phyloP scores from a whole-genome alignment of 2,888 invertebrate species.

The Ornithoptera priamus region DNA sequence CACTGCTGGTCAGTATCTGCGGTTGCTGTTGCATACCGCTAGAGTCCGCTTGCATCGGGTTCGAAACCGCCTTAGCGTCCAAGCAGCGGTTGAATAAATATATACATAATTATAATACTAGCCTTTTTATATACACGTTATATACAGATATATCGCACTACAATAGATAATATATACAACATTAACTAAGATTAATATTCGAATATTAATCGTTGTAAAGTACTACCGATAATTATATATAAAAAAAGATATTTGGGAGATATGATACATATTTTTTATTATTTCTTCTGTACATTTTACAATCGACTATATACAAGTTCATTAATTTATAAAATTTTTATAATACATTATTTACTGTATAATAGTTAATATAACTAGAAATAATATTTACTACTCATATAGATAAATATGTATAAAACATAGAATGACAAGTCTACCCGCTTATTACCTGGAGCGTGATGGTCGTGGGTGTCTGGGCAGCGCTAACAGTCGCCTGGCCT shows the following conservation, averaged over 20 bases:
- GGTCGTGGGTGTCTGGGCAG: slow-evolving; percentile 56
- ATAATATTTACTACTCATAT: background rate
- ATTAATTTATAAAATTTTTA: background rate
- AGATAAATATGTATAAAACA: background rate
- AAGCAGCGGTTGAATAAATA: slow-evolving; percentile 50
- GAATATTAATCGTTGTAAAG: too few relatives aligned
- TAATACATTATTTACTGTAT: background rate
- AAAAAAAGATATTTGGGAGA: too few relatives aligned
- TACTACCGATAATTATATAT: too few relatives aligned
- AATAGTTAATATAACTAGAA: background rate
- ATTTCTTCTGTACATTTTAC: background rate
- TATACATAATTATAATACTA: slow-evolving; percentile 24
- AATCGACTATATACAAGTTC: background rate
- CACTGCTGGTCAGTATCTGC: slow-evolving; percentile 87
- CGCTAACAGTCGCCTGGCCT: slow-evolving; percentile 50
- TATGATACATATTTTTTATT: too few relatives aligned
- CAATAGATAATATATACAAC: background rate
- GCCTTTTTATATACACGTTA: slow-evolving; percentile 17
- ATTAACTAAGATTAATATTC: background rate
- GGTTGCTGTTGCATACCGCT: slow-evolving; percentile 56
- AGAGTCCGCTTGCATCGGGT: slow-evolving; percentile 66
- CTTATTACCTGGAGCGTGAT: slow-evolving; percentile 71
- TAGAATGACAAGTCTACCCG: slow-evolving; percentile 3
- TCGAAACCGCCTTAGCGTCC: slow-evolving; percentile 72
- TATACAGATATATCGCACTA: slow-evolving; percentile 2